Evolutionary conservation across 2,113 vertebrate species (phyloP), one percentile per base, ranked within the genome.

Genomic region (Lagopus muta): DNA sequence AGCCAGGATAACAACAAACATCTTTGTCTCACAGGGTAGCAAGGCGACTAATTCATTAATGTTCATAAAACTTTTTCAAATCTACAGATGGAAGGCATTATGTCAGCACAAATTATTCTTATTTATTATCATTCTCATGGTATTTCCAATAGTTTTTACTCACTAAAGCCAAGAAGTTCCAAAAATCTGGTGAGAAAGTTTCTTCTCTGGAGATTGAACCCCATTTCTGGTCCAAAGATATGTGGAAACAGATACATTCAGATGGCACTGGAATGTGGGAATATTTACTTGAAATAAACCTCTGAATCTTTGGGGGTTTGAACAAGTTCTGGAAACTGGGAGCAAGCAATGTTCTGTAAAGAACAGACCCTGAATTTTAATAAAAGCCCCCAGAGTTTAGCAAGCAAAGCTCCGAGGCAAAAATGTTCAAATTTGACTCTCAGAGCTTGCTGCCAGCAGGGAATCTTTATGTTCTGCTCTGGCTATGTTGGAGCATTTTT

Each of bases 31-130:
- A 75, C 38, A 62, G 80, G 24, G 30, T 36, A 86, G 38, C 40
- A 57, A 89, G 18, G 61, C 60, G 79, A 52, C 54, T 54, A 83
- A 91, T 88, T 91, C 85, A 83, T 86, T 92, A 91, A 90, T 34
- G 48, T 66, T 79, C 77, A 43, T 70, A 83, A 81, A 81, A 12
- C 14, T 92, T 60, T 86, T 70, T 95, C 76, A 60, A 90, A 86
- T 73, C 76, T 88, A 84, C 86, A 88, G 70, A 90, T 94, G 95
- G 95, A 93, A 97, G 70, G 54, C 54, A 95, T 95, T 95, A 94
- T 84, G 77, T 76, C 73, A 76, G 77, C 77, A 88, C n/a, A 92
- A 90, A 66, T 92, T 84, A 86, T 75, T 95, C 73, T 70, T 93
- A 92, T 48, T 83, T 83, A 94, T 94, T 92, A 82, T 82, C 52